Evolutionary conservation across 2,888 invertebrate genomes (phyloP).

Genomic region (Odontomyia ornata): DNA sequence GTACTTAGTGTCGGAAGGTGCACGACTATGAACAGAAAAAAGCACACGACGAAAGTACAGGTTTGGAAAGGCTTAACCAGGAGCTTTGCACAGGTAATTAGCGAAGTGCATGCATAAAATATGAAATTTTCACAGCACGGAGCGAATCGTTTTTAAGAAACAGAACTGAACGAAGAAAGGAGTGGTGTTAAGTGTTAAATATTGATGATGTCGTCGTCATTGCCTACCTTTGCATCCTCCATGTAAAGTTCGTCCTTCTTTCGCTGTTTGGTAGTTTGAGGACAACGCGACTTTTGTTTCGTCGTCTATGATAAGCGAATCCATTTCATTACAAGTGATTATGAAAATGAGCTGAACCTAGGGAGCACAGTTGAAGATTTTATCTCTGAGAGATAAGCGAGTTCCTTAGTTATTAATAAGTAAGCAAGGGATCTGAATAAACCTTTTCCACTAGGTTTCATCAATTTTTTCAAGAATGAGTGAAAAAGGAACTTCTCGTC

Average conservation of each 20-base stretch:
- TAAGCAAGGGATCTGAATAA: no score
- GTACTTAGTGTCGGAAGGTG: slow-evolving; percentile 9
- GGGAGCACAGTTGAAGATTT: neutral
- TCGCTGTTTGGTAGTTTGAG: no score
- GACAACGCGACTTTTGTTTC: neutral
- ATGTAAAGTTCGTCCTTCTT: neutral
- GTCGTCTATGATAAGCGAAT: neutral
- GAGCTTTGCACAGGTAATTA: slow-evolving; percentile 42
- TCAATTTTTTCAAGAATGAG: no score
- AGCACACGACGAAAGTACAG: neutral
- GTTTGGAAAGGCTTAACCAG: slow-evolving; percentile 22
- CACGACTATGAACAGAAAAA: slow-evolving; percentile 22
- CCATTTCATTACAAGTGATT: neutral
- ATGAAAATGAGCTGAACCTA: neutral
- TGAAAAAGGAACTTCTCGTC: no score
- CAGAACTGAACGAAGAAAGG: neutral
- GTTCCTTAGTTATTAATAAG: no score
- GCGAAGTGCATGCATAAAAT: slow-evolving; percentile 41
- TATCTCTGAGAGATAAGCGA: no score
- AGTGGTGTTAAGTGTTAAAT: slow-evolving; percentile 34
- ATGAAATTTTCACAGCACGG: slow-evolving; percentile 15
- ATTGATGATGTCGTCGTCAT: slow-evolving; percentile 23
- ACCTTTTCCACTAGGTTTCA: no score
- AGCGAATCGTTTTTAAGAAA: neutral
- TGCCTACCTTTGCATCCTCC: neutral